Base-by-base conservation (phyloP, 2,113 vertebrate species). In the Mesitornis unicolor region DNA sequence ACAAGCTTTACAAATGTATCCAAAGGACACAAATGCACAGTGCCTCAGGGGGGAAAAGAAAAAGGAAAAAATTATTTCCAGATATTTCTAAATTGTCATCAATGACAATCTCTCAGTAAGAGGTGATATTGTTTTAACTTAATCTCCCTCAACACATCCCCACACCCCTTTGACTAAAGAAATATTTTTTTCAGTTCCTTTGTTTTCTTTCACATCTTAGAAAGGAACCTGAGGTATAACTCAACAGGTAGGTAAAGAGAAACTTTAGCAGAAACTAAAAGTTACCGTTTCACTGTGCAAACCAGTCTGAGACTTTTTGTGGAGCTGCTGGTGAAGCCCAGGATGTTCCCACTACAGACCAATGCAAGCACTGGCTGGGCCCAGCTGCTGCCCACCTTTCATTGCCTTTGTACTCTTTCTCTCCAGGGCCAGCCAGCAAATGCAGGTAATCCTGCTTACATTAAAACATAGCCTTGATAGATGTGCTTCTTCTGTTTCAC, bases 301-400 rank as follows among this genome's bases (percentile, higher is more conserved):
- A 61, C 10, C 40, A 26, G 31, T 5, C 17, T 68, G 38, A 89
- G 33, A 47, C 35, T 65, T 79, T 19, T 64, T 64, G 19, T 13
- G 47, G 40, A 71, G 51, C 13, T 87, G 33, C 29, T 59, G 47
- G 43, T 16, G 31, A 84, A 75, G 24, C 10, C 40, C 22, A 20
- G 51, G 35, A 3, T 35, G 11, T 36, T 84, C 48, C 31, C 24
- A 48, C 21, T n/a, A 17, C 8, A 73, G 35, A 18, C 77, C 60
- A 43, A 17, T 6, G 42, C 19, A 45, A 21, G 18, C 13, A 14
- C 2, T 0, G 0, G 10, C 22, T 1, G 2, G 8, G 11, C 50
- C 16, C 33, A 63, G 17, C 13, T 75, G 16, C 38, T 43, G 19
- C n/a, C 43, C 13, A 24, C 5, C 2, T 24, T 20, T 21, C 45